Evolutionary conservation across 2,888 invertebrate species (phyloP).

Genomic region (Pachydiplax longipennis): DNA sequence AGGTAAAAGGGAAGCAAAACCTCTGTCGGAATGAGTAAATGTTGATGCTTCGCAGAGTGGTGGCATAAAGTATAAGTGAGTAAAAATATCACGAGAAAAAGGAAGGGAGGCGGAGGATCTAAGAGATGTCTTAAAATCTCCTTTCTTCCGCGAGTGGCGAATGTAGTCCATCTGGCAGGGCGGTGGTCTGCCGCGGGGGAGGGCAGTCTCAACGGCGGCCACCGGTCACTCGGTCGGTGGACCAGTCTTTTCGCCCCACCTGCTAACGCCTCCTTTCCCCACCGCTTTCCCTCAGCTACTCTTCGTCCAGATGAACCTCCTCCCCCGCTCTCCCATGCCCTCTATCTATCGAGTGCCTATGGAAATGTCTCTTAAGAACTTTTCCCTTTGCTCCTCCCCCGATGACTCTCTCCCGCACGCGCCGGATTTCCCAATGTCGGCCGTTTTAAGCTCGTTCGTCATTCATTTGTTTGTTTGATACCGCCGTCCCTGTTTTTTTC

Average conservation of each 20-base stretch:
- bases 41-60: neutral
- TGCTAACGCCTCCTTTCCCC: neutral
- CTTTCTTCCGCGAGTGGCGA: slow-evolving; percentile 19
- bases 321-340: neutral
- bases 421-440: neutral
- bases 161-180: slow-evolving; percentile 31
- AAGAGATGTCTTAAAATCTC: slow-evolving; percentile 22
- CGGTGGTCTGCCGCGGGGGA: slow-evolving; percentile 24
- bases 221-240: slow-evolving; percentile 39
- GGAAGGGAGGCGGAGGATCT: neutral
- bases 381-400: neutral
- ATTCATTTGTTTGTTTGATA: neutral
- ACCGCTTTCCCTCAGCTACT: neutral
- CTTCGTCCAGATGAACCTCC: neutral
- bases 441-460: neutral
- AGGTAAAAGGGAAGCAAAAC: neutral
- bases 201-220: neutral
- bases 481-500: neutral
- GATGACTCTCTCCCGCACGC: neutral
- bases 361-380: neutral
- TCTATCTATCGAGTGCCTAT: neutral
- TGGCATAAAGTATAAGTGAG: neutral
- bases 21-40: neutral
- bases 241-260: slow-evolving; percentile 11
- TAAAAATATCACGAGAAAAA: neutral